phyloP scores from a whole-genome alignment of 1,140 invertebrate species.

The Drosophila athabasca region DNA sequence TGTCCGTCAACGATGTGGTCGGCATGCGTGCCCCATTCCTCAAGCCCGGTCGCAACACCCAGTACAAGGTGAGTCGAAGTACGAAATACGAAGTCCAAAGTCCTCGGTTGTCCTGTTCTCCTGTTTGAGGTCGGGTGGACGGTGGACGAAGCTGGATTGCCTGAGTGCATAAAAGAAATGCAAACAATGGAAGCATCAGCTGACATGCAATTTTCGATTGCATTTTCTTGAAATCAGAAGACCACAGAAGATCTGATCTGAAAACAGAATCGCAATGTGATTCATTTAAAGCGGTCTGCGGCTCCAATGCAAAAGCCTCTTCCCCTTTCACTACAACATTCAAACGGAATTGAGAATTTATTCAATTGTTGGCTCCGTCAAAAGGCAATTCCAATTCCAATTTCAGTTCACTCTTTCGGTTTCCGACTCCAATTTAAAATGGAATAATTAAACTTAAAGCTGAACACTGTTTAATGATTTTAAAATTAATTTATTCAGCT shows the following conservation, averaged over 20 bases:
- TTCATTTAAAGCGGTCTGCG: constrained; percentile 28
- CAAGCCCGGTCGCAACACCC: constrained; percentile 94
- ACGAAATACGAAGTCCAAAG: too few species aligned
- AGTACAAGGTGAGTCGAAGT: constrained; percentile 90
- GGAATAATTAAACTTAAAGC: too few species aligned
- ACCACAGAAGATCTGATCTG: constrained; percentile 10
- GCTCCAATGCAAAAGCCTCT: constrained; percentile 2
- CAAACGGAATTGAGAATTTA: constrained; percentile 14
- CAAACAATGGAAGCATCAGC: constrained; percentile 43
- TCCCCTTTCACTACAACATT: not conserved
- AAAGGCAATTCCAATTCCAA: too few species aligned
- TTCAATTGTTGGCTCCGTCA: constrained; percentile 6
- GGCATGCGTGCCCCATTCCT: constrained; percentile 95
- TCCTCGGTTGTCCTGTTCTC: not conserved
- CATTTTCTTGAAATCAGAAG: constrained; percentile 26
- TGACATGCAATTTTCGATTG: constrained; percentile 39
- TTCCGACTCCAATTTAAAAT: too few species aligned
- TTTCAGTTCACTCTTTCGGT: too few species aligned
- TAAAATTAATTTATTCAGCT: too few species aligned
- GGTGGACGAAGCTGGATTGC: too few species aligned
- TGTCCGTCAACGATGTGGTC: constrained; percentile 91
- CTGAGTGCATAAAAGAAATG: constrained; percentile 31
- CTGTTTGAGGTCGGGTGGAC: not conserved
- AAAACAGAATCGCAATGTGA: constrained; percentile 24
- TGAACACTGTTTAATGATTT: too few species aligned